These are phyloP conservation scores for Dolichotis patagonum DNA, from an alignment of 2,113 vertebrate genomes.

Conservation along the genomic window DNA sequence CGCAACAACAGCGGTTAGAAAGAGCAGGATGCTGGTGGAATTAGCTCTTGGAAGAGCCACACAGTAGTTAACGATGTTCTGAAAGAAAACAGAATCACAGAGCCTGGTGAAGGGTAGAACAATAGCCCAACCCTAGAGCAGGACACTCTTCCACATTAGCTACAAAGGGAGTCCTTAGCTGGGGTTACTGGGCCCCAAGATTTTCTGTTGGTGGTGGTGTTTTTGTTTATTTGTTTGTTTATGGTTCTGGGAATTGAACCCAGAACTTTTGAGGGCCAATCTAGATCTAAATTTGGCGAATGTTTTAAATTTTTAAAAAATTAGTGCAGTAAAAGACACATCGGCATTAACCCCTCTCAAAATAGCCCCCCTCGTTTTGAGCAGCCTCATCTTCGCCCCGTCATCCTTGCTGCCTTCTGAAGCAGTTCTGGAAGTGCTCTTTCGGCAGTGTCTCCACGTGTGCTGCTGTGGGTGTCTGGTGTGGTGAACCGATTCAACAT, in stretches of 20 bases:
- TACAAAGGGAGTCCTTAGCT: neutral
- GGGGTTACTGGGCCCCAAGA: neutral
- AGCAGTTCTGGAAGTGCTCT: neutral
- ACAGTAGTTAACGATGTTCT: constrained; percentile 83
- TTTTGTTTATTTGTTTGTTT: neutral
- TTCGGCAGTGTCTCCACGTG: no score
- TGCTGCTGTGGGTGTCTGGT: no score
- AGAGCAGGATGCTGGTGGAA: constrained; percentile 84
- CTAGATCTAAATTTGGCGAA: neutral
- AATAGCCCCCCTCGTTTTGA: neutral
- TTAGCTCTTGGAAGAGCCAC: constrained; percentile 82
- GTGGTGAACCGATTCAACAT: neutral
- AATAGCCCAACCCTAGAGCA: neutral
- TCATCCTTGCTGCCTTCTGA: neutral
- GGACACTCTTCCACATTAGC: neutral
- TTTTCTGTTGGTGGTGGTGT: neutral
- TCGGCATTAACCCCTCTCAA: neutral
- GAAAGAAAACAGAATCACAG: constrained; percentile 74
- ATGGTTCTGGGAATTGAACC: neutral
- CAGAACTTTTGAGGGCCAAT: neutral
- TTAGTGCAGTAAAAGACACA: neutral
- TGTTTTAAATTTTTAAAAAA: neutral
- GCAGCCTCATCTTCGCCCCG: neutral
- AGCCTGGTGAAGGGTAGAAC: constrained; percentile 19
- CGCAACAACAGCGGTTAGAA: constrained; percentile 72